Evolutionary conservation across 2,888 invertebrate genomes (phyloP).

Genomic region (Lycia hirtaria): DNA sequence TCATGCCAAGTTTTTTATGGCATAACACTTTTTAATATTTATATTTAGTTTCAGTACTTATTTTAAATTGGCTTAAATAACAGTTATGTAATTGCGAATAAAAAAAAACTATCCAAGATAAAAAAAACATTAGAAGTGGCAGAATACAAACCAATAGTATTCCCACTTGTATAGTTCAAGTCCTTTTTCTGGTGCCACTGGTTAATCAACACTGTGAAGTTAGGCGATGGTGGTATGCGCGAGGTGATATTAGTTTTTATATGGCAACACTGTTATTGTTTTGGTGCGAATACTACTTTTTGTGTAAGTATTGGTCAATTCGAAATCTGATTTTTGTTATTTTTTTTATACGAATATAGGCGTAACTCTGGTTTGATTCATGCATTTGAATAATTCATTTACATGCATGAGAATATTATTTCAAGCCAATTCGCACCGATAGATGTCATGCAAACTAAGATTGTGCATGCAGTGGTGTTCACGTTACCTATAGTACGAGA

Average conservation of each 20-base stretch:
- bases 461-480: not conserved
- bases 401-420: not conserved
- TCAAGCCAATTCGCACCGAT: not conserved
- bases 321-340: not conserved
- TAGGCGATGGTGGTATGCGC: conserved; percentile 32
- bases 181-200: conserved; percentile 15
- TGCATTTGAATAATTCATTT: not conserved
- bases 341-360: not conserved
- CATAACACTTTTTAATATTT: not conserved
- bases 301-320: not conserved
- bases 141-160: conserved; percentile 3
- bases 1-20: not conserved
- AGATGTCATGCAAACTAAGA: not conserved
- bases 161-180: conserved; percentile 3
- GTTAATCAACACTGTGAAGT: conserved; percentile 29
- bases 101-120: too few species aligned
- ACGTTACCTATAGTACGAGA: conserved; percentile 22
- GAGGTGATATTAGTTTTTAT: conserved; percentile 23
- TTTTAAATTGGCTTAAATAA: too few species aligned
- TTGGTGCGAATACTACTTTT: conserved; percentile 1
- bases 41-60: too few species aligned
- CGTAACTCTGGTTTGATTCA: not conserved
- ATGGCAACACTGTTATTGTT: conserved; percentile 15
- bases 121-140: not conserved
- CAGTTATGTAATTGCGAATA: too few species aligned